These are phyloP conservation scores for Nomia melanderi DNA, from an alignment of 1,140 invertebrate genomes.

Conservation along the genomic window DNA sequence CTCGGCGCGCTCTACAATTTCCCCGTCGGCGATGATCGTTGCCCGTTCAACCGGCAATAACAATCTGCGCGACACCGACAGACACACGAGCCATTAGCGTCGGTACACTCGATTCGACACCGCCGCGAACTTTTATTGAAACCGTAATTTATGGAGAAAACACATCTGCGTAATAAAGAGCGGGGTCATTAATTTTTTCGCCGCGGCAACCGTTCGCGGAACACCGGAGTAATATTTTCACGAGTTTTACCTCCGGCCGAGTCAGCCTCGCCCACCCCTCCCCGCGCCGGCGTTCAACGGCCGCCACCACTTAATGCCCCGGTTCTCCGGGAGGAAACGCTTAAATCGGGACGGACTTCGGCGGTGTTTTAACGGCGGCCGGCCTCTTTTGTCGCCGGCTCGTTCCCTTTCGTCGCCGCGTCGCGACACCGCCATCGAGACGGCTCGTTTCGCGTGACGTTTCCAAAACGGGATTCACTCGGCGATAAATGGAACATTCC, in stretches of 20 bases:
- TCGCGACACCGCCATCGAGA: too few species aligned
- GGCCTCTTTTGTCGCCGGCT: neutral
- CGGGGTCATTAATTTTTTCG: constrained; percentile 55
- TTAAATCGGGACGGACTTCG: constrained; percentile 51
- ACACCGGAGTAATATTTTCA: constrained; percentile 47
- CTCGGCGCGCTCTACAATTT: neutral
- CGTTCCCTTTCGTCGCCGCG: too few species aligned
- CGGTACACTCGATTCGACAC: constrained; percentile 5
- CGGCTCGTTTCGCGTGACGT: too few species aligned
- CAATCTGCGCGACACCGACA: neutral
- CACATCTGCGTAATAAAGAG: constrained; percentile 59
- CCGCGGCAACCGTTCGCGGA: constrained; percentile 11
- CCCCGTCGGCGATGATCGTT: neutral
- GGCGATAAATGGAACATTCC: too few species aligned
- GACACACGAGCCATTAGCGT: constrained; percentile 38
- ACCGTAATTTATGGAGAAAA: constrained; percentile 62
- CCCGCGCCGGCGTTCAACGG: constrained; percentile 24
- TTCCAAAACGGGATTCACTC: too few species aligned
- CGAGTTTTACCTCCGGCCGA: constrained; percentile 30
- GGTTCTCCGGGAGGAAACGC: constrained; percentile 5
- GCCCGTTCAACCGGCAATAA: constrained; percentile 19
- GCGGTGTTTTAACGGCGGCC: constrained; percentile 25
- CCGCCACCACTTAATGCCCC: constrained; percentile 48
- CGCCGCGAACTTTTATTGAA: constrained; percentile 40
- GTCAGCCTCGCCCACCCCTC: neutral